These are phyloP conservation scores for Holothuria glaberrima DNA, from an alignment of 35 echinoderm and acorn worm species.

Conservation along the genomic window DNA sequence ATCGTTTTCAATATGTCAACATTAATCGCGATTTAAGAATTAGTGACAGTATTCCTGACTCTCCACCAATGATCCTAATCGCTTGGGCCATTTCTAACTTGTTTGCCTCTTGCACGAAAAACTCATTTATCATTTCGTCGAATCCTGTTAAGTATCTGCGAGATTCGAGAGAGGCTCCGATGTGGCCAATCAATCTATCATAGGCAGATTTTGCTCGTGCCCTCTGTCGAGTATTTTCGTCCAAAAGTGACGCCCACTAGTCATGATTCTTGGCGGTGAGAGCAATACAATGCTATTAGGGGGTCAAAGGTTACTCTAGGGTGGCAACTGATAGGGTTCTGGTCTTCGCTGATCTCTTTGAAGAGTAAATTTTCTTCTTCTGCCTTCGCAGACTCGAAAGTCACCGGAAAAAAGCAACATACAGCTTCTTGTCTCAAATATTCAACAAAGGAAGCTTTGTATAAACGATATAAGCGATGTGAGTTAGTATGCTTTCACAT, in stretches of 20 bases:
- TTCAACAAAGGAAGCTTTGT: no score
- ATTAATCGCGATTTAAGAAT: no score
- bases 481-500: no score
- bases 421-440: no score
- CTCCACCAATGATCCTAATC: no score
- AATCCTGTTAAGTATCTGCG: not conserved
- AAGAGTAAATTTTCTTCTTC: no score
- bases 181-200: conserved; percentile 38
- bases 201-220: not conserved
- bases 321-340: not conserved
- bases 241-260: not conserved
- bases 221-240: not conserved
- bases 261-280: not conserved
- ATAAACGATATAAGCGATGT: no score
- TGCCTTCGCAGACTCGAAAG: no score
- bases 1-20: no score
- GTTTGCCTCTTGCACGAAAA: not conserved
- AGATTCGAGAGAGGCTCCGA: not conserved
- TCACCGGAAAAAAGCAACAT: no score
- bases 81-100: no score
- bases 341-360: not conserved
- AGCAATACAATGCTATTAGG: not conserved
- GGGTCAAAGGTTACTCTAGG: not conserved
- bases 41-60: no score
- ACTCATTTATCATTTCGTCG: conserved; percentile 31